phyloP scores from a whole-genome alignment of 64 coral and sea anemone species.

The Stylophora pistillata region DNA sequence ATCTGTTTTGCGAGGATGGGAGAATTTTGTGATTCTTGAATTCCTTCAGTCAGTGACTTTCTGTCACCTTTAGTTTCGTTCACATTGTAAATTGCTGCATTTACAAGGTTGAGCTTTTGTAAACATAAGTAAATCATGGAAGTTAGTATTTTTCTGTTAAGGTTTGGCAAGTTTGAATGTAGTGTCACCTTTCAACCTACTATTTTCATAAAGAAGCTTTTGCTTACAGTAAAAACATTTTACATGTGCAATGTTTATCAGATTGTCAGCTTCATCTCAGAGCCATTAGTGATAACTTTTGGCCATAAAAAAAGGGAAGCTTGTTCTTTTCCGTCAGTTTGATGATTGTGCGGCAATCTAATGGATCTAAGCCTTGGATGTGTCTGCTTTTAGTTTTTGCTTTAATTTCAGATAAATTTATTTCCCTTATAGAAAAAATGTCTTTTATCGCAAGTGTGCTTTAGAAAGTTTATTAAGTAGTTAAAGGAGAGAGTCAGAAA shows the following conservation, averaged over 20 bases:
- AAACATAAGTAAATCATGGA: too few relatives aligned
- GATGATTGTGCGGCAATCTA: not conserved
- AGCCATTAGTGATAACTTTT: conserved; percentile 20
- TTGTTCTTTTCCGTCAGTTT: not conserved
- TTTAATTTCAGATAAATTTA: not conserved
- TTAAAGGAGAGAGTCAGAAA: not conserved
- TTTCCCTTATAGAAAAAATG: not conserved
- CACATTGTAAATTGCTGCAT: too few relatives aligned
- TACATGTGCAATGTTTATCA: not conserved
- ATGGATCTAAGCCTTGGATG: not conserved
- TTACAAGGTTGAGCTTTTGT: too few relatives aligned
- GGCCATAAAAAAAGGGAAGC: not conserved
- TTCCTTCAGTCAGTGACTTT: too few relatives aligned
- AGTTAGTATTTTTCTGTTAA: not conserved
- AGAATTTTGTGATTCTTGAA: too few relatives aligned
- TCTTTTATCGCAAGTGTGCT: not conserved
- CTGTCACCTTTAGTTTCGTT: too few relatives aligned
- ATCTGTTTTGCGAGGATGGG: too few relatives aligned
- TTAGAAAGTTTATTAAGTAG: not conserved
- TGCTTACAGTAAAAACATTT: conserved; percentile 30
- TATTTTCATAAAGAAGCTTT: not conserved
- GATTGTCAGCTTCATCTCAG: not conserved
- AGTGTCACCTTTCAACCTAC: not conserved
- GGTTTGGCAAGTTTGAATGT: not conserved
- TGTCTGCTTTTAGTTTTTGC: not conserved